These are phyloP conservation scores for Pogonocherus hispidulus DNA, from an alignment of 2,888 invertebrate species.

Conservation along the genomic window DNA sequence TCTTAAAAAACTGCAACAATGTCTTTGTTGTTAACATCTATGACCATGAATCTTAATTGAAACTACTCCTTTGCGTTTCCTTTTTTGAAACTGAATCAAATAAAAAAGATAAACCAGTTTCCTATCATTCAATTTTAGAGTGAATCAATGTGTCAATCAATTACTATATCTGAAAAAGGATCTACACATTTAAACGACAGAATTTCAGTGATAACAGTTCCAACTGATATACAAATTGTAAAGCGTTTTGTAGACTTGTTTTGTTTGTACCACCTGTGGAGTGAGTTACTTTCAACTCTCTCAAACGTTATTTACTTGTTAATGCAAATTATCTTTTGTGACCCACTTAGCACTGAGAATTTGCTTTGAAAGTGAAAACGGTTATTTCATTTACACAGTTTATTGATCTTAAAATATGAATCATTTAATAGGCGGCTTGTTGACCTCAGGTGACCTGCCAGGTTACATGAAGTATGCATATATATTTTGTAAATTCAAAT, in stretches of 20 bases:
- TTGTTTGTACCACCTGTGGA: constrained; percentile 46
- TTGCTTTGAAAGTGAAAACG: constrained; percentile 42
- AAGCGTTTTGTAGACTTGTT: constrained; percentile 45
- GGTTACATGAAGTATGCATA: too few species aligned
- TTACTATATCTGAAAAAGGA: too few species aligned
- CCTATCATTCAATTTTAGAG: too few species aligned
- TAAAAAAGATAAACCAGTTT: neutral
- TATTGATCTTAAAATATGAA: constrained; percentile 29
- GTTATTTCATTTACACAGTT: constrained; percentile 27
- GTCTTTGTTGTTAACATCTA: neutral
- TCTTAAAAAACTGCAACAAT: constrained; percentile 1
- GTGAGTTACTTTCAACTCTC: constrained; percentile 47
- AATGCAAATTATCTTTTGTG: constrained; percentile 54
- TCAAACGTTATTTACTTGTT: constrained; percentile 52
- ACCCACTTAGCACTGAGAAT: constrained; percentile 49
- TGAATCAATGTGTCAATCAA: too few species aligned
- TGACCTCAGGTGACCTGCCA: constrained; percentile 17
- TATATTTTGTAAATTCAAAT: too few species aligned
- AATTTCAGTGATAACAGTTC: too few species aligned
- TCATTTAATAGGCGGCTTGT: constrained; percentile 19
- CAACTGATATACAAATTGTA: constrained; percentile 31
- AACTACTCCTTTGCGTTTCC: neutral
- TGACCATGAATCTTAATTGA: neutral
- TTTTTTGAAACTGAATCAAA: neutral
- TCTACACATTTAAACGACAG: too few species aligned